A percentile compares a stretch with the other conserved stretches of the same genome.
These are phyloP conservation scores for Eurystomus glaucurus DNA, from an alignment of 2,797 vertebrate genomes.

Conservation along the genomic window DNA sequence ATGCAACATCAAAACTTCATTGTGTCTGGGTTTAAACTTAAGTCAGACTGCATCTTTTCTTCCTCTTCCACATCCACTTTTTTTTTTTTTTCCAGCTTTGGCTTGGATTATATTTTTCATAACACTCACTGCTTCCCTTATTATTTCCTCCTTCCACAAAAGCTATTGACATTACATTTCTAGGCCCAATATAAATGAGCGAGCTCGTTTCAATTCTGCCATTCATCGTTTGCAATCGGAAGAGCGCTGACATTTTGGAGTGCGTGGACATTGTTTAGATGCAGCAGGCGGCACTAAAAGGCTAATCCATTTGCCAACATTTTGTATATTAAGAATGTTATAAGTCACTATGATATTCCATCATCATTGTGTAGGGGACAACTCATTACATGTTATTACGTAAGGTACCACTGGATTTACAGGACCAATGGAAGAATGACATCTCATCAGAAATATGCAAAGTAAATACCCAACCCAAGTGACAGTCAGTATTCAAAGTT, in stretches of 20 bases:
- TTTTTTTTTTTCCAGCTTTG: neutral
- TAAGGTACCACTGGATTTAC: neutral
- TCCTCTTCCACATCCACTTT: neutral
- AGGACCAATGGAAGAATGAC: neutral
- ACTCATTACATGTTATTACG: neutral
- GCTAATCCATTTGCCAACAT: neutral
- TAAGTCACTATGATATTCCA: neutral
- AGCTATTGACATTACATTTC: neutral
- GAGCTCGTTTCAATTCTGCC: neutral
- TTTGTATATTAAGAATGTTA: neutral
- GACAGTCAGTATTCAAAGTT: neutral
- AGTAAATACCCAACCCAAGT: neutral
- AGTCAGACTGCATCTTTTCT: neutral
- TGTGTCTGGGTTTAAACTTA: neutral
- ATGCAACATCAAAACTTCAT: neutral
- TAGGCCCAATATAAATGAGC: neutral
- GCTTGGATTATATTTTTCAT: neutral
- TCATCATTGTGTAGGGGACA: neutral
- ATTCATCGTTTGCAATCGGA: accelerated
- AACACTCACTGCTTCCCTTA: neutral
- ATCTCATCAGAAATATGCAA: neutral
- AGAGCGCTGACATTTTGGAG: accelerated
- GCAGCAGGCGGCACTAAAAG: neutral
- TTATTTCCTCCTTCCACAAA: neutral
- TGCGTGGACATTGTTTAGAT: neutral